Evolutionary conservation across 23 tunicate species (phyloP), one percentile per base, ranked within the genome.

Genomic region (Ciona savignyi): DNA sequence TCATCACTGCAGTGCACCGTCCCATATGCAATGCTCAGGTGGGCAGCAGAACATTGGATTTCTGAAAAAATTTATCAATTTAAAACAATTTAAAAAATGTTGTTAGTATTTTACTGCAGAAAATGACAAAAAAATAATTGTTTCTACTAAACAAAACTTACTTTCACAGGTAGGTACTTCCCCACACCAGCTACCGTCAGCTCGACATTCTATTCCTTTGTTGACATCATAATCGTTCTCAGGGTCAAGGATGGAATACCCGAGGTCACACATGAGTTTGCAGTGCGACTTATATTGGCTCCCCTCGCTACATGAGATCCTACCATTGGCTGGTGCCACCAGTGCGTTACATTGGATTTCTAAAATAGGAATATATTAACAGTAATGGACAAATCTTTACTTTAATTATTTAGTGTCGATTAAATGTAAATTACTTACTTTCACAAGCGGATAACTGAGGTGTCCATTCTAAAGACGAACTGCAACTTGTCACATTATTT

Each of bases 151-250:
- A 2, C 1, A 34, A 23, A 21, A 30, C 96, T 83, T 62, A 89
- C 96, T 83, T 35, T 42, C 69, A 62, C 96, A 89, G 4, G 30
- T 60, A 25, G 96, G 96, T 1, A 83, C 63, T 27, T 78, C 96
- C 23, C 96, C 96, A 56, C 88, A 89, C 96, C 96, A 89, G 9
- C 66, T 64, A 23, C 96, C 96, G 35, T 89, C 87, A 30, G 78
- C 73, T 65, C 82, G 71, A 64, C 96, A 89, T 1, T 68, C 64
- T 19, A 89, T 33, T 42, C 95, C 95, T 48, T 33, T 63, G 23
- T 70, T 68, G 29, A 22, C 75, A 49, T 87, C 83, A 51, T 87
- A 87, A 25, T 81, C 86, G 22, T 72, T 60, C 42, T 87, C 95
- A 15, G 95, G 95, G 71, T 87, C 85, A 64, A 32, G 42, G 27